These are phyloP conservation scores for Mormyrus iriodes DNA, from an alignment of 2,113 vertebrate species.

Conservation along the genomic window DNA sequence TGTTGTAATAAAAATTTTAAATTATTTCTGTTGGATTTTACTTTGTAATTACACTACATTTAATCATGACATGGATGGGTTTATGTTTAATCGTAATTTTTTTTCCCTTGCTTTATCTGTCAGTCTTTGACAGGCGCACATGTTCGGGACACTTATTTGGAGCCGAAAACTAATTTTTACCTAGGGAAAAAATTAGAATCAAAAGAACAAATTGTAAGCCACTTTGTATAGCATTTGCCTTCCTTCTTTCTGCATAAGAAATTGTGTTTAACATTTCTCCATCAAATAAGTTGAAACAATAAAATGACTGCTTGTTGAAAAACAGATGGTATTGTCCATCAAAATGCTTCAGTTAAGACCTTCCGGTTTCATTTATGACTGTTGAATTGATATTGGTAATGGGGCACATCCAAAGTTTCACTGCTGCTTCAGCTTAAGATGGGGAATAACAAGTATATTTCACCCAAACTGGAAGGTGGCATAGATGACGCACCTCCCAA, in stretches of 20 bases:
- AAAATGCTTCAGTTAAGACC: neutral
- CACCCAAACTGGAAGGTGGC: neutral
- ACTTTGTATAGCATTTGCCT: neutral
- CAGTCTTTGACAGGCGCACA: neutral
- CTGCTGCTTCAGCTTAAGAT: neutral
- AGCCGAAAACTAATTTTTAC: neutral
- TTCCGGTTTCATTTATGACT: neutral
- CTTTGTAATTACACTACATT: neutral
- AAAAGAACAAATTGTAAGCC: neutral
- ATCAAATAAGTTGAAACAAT: neutral
- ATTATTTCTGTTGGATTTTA: neutral
- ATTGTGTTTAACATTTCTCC: neutral
- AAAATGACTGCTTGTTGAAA: neutral
- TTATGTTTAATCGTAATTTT: too few relatives aligned
- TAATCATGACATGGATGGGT: neutral
- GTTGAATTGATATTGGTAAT: neutral
- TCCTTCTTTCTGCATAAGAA: neutral
- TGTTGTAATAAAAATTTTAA: neutral
- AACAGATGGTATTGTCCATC: neutral
- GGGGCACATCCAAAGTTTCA: neutral
- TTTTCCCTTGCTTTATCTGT: too few relatives aligned
- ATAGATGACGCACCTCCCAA: neutral
- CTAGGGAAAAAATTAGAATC: constrained; percentile 23
- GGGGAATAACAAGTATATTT: neutral
- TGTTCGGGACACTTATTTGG: neutral